Conservation (phyloP, 2,113 vertebrate species). For the Cyprinus carpio region DNA sequence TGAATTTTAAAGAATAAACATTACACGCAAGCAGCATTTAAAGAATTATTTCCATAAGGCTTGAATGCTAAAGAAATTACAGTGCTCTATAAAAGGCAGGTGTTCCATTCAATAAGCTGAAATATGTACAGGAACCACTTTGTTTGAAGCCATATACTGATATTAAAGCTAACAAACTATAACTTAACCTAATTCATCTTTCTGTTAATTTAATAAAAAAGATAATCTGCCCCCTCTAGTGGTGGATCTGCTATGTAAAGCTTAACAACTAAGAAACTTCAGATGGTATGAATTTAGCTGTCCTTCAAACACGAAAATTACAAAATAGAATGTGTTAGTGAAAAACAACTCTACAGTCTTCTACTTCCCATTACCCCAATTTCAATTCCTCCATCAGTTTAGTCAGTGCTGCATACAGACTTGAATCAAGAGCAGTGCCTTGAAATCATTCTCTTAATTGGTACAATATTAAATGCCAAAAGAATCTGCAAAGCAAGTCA, state of each 20-base stretch:
- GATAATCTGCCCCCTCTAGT: slow-evolving; percentile 12
- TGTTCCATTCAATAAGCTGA: background rate
- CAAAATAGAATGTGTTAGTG: background rate
- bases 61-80: background rate
- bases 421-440: slow-evolving; percentile 66
- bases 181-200: background rate
- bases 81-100: background rate
- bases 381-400: background rate
- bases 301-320: background rate
- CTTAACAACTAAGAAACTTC: background rate
- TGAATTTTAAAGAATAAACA: background rate
- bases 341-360: background rate
- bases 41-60: background rate
- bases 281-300: background rate
- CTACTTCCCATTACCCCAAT: background rate
- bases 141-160: slow-evolving; percentile 40
- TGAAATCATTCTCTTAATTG: slow-evolving; percentile 55
- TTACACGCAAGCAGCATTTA: background rate
- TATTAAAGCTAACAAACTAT: background rate
- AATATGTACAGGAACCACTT: slow-evolving; percentile 32
- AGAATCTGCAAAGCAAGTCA: slow-evolving; percentile 6
- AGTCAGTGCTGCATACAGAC: slow-evolving; percentile 55
- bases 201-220: background rate
- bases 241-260: background rate
- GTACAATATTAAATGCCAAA: slow-evolving; percentile 57